Evolutionary conservation across 2,797 vertebrate genomes (phyloP), one percentile per base, ranked within the genome.

Genomic region (Megalops cyprinoides): DNA sequence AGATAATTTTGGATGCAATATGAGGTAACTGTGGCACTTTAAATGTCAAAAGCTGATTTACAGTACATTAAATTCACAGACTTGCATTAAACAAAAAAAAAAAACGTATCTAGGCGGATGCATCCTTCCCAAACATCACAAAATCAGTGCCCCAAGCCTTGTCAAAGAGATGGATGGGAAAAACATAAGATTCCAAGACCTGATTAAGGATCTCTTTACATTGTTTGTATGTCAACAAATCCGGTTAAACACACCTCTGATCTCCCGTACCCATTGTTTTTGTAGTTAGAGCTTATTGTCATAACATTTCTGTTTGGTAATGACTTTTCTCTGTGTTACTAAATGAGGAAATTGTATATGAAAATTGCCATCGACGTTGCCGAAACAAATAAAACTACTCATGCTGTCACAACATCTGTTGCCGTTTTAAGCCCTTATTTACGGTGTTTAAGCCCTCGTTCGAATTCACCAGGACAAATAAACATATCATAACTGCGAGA

Each of bases 191-290:
- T 90, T 94, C 91, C 89, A 92, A 91, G 89, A 90, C 89, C 90
- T 92, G 92, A 93, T 93, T 93, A 91, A 87, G 86, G 88, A 91
- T 92, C 91, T 89, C 88, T 92, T 92, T 91, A 85, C 88, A 87
- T 92, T 92, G 90, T 93, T 94, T 93, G 90, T 94, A 89, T 90
- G 91, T 93, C 91, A 94, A 90, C 92, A 93, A 91, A 91, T 85
- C 86, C 86, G 77, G 82, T 86, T 87, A 88, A 91, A 90, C 89
- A 86, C 91, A 90, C 87, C 90, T 92, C 91, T 92, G 90, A 92
- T 93, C 92, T 92, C 84, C 81, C 82, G 80, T 87, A 85, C 87
- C 87, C 84, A 71, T 90, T 91, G 91, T 92, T 94, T 90, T 91
- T 89, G 82, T 90, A 89, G 86, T 89, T 88, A 85, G 87, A 91